These are phyloP conservation scores for Tragelaphus imberbis DNA, from an alignment of 2,113 vertebrate genomes.

Conservation along the genomic window DNA sequence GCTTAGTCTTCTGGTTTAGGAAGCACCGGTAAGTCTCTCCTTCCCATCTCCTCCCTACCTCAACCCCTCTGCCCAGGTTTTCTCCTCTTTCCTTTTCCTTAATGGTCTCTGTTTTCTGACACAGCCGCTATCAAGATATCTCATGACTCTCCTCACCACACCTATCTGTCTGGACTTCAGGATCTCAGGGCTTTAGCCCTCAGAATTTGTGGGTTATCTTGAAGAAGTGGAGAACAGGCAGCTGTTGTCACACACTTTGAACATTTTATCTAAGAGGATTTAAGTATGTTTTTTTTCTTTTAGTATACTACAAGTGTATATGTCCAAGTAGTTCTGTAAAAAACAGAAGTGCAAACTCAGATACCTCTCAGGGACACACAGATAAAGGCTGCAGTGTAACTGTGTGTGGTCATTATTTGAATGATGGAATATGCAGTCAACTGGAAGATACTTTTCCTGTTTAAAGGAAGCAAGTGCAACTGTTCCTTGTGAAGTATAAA, in stretches of 20 bases:
- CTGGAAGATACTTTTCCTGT: no score
- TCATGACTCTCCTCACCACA: background rate
- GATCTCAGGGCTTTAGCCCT: background rate
- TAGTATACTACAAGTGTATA: background rate
- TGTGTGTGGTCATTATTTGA: no score
- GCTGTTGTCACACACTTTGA: background rate
- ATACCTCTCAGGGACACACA: background rate
- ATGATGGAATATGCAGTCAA: no score
- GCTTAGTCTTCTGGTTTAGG: background rate
- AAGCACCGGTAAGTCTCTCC: background rate
- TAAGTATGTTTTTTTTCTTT: background rate
- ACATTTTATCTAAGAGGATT: background rate
- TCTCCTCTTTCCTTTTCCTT: background rate
- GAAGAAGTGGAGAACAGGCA: background rate
- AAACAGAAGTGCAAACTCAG: background rate
- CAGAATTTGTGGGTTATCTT: background rate
- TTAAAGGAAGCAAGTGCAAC: no score
- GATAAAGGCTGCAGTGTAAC: no score
- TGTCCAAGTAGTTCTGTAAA: no score
- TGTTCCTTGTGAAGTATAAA: no score
- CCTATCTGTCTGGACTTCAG: background rate
- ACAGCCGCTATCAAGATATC: slow-evolving; percentile 26
- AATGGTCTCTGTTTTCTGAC: background rate
- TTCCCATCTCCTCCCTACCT: background rate
- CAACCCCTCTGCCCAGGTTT: background rate